Evolutionary conservation across 2,888 invertebrate genomes (phyloP).

Genomic region (Nemoura dubitans): DNA sequence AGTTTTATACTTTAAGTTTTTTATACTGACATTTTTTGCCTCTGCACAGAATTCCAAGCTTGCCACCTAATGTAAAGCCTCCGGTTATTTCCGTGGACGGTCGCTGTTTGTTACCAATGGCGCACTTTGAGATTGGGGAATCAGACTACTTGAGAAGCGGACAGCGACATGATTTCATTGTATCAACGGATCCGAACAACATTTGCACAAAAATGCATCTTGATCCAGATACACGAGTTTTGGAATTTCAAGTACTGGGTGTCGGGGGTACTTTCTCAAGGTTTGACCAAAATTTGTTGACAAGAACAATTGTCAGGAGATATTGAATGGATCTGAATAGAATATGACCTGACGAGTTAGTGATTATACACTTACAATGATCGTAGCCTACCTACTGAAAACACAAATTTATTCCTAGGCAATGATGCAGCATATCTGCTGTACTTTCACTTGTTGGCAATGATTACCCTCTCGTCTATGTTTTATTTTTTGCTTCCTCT

Average conservation of each 20-base stretch:
- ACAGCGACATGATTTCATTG: conserved; percentile 59
- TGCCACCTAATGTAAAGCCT: conserved; percentile 59
- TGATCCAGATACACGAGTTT: conserved; percentile 65
- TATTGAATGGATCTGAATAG: neutral
- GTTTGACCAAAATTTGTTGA: conserved; percentile 56
- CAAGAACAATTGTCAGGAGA: neutral
- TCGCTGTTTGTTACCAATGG: conserved; percentile 72
- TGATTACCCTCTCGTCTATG: neutral
- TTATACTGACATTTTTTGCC: neutral
- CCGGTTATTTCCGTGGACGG: conserved; percentile 62
- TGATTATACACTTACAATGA: too few species aligned
- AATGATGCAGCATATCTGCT: neutral
- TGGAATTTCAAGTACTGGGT: conserved; percentile 74
- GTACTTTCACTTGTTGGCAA: neutral
- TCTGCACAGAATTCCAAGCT: conserved; percentile 61
- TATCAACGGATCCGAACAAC: conserved; percentile 55
- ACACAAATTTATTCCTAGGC: neutral
- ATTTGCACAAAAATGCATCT: conserved; percentile 55
- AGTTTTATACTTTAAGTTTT: too few species aligned
- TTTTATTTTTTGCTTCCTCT: conserved; percentile 49
- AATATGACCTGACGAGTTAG: too few species aligned
- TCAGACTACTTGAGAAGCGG: conserved; percentile 70
- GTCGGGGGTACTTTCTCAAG: conserved; percentile 65
- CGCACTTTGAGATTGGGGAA: conserved; percentile 74
- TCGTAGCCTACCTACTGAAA: too few species aligned